Evolutionary conservation across 2,113 vertebrate genomes (phyloP), one percentile per base, ranked within the genome.

Genomic region (Maccullochella peelii): DNA sequence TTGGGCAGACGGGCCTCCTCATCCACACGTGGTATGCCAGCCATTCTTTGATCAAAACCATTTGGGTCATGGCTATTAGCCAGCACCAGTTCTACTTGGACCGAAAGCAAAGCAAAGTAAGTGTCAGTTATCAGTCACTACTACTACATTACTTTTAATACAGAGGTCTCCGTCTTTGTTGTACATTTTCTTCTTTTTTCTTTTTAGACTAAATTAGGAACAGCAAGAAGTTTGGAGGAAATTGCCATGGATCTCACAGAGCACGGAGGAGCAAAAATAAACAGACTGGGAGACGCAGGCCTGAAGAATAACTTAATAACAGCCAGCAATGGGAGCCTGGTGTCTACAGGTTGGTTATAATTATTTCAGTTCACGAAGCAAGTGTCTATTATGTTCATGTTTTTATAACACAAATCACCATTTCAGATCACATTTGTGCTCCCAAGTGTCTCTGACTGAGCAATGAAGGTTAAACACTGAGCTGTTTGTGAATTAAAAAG

Each of bases 61-160:
- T 99, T 92, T 99, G 98, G 98, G 96, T 97, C 80, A 99, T 99
- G 98, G 98, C 98, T 65, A 99, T 99, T 85, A 99, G 98, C 93
- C 98, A 99, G 87, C 98, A 99, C 72, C 98, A 99, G 93, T 99
- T 99, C 89, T 99, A 99, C 96, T 92, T 99, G 96, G 98, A 99
- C 94, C 97, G 98, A 89, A 99, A 99, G 86, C 98, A 99, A 94
- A 99, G 97, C 95, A 99, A 98, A 95, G 98, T 99, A 92, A 97
- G 97, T 71, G 25, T 69, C n/a, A 14, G 0, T 57, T 42, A 20
- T 36, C 15, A 38, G 33, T 44, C 44, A 20, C 14, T 30, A 4
- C 14, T 30, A 4, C 8, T 23, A 1, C 4, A 16, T 82, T 30
- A 6, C 12, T 47, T 68, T 42, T 14, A 27, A 27, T 25, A 23